Evolutionary conservation across 1,140 invertebrate genomes (phyloP).

Genomic region (Drosophila baimaii): DNA sequence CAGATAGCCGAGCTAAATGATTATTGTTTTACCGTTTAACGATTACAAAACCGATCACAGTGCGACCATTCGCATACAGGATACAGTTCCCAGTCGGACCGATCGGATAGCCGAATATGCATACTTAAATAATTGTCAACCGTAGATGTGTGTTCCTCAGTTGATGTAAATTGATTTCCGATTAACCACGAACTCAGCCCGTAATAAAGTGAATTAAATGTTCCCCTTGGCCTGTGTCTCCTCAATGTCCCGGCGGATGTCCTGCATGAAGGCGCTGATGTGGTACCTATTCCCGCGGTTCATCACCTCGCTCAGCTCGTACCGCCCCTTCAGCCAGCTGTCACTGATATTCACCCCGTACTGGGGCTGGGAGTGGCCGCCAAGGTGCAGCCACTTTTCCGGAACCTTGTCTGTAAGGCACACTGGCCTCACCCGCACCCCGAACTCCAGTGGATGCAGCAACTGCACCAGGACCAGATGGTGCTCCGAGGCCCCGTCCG

Average conservation of each 20-base stretch:
- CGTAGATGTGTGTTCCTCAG: conserved; percentile 69
- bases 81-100: conserved; percentile 25
- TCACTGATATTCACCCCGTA: not conserved
- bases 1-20: conserved; percentile 40
- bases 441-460: conserved; percentile 17
- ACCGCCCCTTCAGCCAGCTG: not conserved
- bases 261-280: not conserved
- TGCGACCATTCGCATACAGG: conserved; percentile 19
- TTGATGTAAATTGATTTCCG: conserved; percentile 71
- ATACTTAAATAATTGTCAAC: conserved; percentile 72
- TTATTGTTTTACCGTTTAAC: conserved; percentile 44
- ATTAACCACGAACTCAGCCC: conserved; percentile 59
- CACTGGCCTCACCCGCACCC: conserved; percentile 8
- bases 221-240: conserved; percentile 25
- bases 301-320: conserved; percentile 8
- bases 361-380: not conserved
- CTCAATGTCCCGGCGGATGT: not conserved
- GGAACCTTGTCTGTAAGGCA: not conserved
- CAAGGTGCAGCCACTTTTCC: rapidly evolving
- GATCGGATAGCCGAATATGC: conserved; percentile 34
- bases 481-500: not conserved
- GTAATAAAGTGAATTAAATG: conserved; percentile 78
- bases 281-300: not conserved
- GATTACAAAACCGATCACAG: conserved; percentile 25
- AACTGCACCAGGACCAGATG: conserved; percentile 6